Percentiles rank a stretch among this genome's conserved stretches.
phyloP scores from a whole-genome alignment of 2,797 vertebrate species.

The Heteromormyrus szaboi region DNA sequence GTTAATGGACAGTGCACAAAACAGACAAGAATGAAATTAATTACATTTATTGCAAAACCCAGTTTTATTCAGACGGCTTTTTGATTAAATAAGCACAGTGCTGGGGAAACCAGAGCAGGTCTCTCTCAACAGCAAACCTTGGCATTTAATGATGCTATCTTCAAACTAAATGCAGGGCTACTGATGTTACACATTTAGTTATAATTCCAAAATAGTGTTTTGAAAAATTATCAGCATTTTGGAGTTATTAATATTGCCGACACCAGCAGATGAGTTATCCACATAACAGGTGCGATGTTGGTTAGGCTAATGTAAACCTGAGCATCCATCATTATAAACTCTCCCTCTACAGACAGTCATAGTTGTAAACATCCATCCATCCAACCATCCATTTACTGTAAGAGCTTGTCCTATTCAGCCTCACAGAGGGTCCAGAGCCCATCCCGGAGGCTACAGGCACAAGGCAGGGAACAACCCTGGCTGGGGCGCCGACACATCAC shows the following conservation, averaged over 20 bases:
- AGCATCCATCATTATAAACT: not conserved
- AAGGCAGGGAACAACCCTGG: not conserved
- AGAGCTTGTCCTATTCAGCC: not conserved
- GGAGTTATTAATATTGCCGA: not conserved
- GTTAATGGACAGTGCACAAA: slow-evolving; percentile 4
- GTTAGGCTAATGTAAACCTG: not conserved
- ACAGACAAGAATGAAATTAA: slow-evolving; percentile 4
- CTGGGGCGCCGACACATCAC: not conserved
- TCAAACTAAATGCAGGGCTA: not conserved
- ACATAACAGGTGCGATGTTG: not conserved
- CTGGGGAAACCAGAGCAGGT: not conserved
- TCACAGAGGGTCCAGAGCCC: not conserved
- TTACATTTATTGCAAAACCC: not conserved
- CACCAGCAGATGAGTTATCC: not conserved
- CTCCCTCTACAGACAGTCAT: not conserved
- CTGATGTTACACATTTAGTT: not conserved
- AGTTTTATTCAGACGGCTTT: not conserved
- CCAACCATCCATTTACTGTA: not conserved
- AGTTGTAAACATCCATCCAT: not conserved
- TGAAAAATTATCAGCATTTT: not conserved
- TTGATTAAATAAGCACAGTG: not conserved
- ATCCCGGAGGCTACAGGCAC: not conserved
- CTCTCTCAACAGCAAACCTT: not conserved
- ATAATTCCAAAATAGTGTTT: not conserved
- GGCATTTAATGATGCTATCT: not conserved